These are phyloP conservation scores for Callipepla squamata DNA, from an alignment of 2,113 vertebrate genomes.

Conservation along the genomic window DNA sequence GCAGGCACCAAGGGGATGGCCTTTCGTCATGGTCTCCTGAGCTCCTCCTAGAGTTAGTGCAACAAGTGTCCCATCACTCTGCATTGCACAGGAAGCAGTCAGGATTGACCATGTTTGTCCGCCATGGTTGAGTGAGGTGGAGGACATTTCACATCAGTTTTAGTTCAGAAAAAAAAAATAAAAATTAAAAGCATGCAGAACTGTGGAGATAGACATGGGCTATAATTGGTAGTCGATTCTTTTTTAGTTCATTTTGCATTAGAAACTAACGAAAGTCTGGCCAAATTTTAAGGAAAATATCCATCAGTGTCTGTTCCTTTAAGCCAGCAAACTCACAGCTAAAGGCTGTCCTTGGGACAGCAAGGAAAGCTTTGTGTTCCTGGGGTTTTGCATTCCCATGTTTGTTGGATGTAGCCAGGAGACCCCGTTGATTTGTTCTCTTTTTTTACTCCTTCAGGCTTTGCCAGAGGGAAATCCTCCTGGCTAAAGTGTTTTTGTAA, in stretches of 20 bases:
- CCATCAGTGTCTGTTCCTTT: background rate
- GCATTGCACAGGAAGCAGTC: fast-evolving
- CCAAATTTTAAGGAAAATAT: background rate
- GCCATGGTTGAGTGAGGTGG: fast-evolving
- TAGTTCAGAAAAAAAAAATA: background rate
- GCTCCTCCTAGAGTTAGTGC: background rate
- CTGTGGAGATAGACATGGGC: fast-evolving
- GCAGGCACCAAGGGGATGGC: background rate
- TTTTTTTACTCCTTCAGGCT: background rate
- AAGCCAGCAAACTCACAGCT: background rate
- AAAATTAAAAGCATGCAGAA: fast-evolving
- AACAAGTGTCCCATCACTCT: fast-evolving
- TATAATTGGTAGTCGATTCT: background rate
- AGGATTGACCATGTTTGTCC: fast-evolving
- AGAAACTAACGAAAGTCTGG: background rate
- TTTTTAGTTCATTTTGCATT: background rate
- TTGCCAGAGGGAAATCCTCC: slow-evolving; percentile 19
- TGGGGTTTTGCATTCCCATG: background rate
- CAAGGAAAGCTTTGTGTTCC: background rate
- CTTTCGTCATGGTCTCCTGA: fast-evolving
- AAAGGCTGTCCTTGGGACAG: background rate
- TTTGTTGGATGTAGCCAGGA: slow-evolving; percentile 7
- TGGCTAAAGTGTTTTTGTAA: slow-evolving; percentile 34
- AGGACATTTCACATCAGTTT: background rate
- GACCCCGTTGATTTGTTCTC: background rate